Conservation (phyloP, 1,140 invertebrate genomes). For the Gyrodactylus bullatarudis region DNA sequence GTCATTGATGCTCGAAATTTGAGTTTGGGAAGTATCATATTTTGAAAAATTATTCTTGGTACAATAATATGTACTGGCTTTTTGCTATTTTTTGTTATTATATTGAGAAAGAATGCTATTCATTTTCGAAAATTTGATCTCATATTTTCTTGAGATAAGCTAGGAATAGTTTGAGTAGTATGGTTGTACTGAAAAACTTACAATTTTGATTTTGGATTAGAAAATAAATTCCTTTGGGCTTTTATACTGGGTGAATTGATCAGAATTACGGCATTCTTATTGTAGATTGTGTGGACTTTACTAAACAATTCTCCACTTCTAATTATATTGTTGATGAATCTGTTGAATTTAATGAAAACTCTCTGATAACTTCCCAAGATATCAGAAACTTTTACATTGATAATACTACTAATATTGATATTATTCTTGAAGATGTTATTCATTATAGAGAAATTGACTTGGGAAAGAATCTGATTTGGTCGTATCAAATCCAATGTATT, state of each 20-base stretch:
- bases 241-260: background rate
- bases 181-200: background rate
- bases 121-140: too few species aligned
- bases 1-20: too few species aligned
- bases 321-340: background rate
- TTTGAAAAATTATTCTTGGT: too few species aligned
- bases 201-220: background rate
- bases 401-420: background rate
- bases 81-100: too few species aligned
- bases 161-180: too few species aligned
- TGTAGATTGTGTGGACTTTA: background rate
- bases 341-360: background rate
- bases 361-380: background rate
- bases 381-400: background rate
- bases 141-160: too few species aligned
- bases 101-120: too few species aligned
- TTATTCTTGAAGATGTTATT: background rate
- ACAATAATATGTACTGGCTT: too few species aligned
- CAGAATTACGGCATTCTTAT: background rate
- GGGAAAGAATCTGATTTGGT: background rate
- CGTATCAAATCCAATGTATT: background rate
- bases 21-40: too few species aligned
- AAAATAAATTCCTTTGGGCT: background rate
- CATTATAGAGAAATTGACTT: background rate
- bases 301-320: background rate